These are phyloP conservation scores for Clinocottus analis DNA, from an alignment of 2,113 vertebrate species.

Conservation along the genomic window DNA sequence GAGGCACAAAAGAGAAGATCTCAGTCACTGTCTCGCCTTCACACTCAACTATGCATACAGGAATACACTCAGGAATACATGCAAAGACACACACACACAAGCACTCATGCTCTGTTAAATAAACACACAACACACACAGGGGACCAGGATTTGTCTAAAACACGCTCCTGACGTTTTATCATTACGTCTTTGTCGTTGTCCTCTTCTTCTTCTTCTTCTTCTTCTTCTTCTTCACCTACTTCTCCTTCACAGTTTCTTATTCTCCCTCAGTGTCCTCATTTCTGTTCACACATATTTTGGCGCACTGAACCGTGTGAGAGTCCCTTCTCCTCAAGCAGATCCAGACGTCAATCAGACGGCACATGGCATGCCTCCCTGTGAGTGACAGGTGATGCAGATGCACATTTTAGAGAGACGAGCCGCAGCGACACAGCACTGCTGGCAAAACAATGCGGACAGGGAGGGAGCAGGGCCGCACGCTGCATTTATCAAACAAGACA, in stretches of 20 bases:
- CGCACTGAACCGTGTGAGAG: constrained; percentile 68
- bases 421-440: constrained; percentile 53
- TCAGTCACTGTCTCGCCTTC: constrained; percentile 42
- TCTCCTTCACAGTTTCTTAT: constrained; percentile 61
- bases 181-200: not conserved
- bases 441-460: constrained; percentile 71
- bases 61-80: constrained; percentile 53
- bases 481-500: constrained; percentile 71
- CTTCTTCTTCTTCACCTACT: constrained; percentile 1
- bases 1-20: constrained; percentile 57
- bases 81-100: constrained; percentile 33
- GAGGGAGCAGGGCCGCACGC: constrained; percentile 20
- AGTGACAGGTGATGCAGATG: constrained; percentile 81
- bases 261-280: constrained; percentile 72
- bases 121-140: constrained; percentile 45
- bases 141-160: constrained; percentile 34
- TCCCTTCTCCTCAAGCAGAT: constrained; percentile 66
- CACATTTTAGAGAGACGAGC: constrained; percentile 74
- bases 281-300: constrained; percentile 79
- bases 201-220: constrained; percentile 4
- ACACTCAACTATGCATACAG: constrained; percentile 41
- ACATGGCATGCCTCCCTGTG: constrained; percentile 63
- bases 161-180: constrained; percentile 27
- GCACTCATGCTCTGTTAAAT: constrained; percentile 46
- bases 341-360: constrained; percentile 75